Conservation (phyloP, 2,797 vertebrate species). For the Chanos chanos region DNA sequence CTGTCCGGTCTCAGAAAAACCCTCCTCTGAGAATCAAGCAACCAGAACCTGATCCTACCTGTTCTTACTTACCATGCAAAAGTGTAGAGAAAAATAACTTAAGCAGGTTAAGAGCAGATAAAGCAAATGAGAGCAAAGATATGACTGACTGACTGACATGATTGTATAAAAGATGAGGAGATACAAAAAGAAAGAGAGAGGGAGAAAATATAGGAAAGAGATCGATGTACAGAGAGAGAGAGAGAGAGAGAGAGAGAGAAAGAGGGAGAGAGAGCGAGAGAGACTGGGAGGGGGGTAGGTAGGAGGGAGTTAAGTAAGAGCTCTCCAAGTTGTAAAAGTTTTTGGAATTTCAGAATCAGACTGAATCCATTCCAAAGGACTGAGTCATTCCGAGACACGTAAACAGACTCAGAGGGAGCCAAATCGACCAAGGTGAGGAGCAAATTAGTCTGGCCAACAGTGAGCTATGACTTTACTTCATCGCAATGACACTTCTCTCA, state of each 20-base stretch:
- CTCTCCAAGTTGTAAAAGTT: constrained; percentile 52
- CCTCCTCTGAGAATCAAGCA: constrained; percentile 53
- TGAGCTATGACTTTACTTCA: constrained; percentile 13
- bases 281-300: background rate
- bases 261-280: constrained; percentile 38
- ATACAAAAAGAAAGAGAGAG: background rate
- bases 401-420: constrained; percentile 44
- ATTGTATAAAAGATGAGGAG: constrained; percentile 11
- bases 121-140: background rate
- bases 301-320: background rate
- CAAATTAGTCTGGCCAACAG: constrained; percentile 30
- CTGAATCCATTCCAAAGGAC: constrained; percentile 67
- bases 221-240: constrained; percentile 12
- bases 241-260: constrained; percentile 15
- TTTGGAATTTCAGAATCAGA: constrained; percentile 69
- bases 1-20: constrained; percentile 42
- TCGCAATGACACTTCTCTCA: constrained; percentile 15
- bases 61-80: constrained; percentile 48
- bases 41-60: constrained; percentile 65
- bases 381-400: constrained; percentile 60
- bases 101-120: background rate
- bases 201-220: constrained; percentile 40
- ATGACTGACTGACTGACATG: constrained; percentile 27
- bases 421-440: constrained; percentile 37
- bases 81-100: constrained; percentile 25